phyloP scores from a whole-genome alignment of 2,113 vertebrate genomes.

The Siniperca chuatsi region DNA sequence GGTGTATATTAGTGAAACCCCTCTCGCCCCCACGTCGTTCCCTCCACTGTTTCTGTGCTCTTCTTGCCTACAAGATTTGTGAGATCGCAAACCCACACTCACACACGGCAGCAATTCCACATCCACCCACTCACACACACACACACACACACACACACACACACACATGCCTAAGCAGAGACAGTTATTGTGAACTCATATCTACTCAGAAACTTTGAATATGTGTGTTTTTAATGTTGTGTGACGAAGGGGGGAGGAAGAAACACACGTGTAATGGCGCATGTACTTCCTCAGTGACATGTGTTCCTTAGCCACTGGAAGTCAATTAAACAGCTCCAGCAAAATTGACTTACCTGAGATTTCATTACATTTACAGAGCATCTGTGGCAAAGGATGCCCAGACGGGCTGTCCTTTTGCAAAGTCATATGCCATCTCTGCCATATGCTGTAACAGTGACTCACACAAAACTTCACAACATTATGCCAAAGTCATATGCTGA shows the following conservation, averaged over 20 bases:
- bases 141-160: slow-evolving; percentile 9
- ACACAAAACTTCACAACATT: slow-evolving; percentile 64
- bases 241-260: slow-evolving; percentile 2
- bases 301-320: background rate
- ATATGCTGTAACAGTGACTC: slow-evolving; percentile 63
- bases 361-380: slow-evolving; percentile 20
- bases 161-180: background rate
- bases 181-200: slow-evolving; percentile 40
- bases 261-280: background rate
- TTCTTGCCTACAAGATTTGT: slow-evolving; percentile 56
- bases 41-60: slow-evolving; percentile 38
- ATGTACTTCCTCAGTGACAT: slow-evolving; percentile 11
- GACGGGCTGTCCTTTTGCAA: slow-evolving; percentile 39
- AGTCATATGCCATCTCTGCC: slow-evolving; percentile 38
- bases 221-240: slow-evolving; percentile 28
- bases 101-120: slow-evolving; percentile 53
- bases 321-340: slow-evolving; percentile 22
- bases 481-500: slow-evolving; percentile 70
- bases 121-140: slow-evolving; percentile 52
- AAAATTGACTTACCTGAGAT: slow-evolving; percentile 42
- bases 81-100: slow-evolving; percentile 59
- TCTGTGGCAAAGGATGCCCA: slow-evolving; percentile 9
- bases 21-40: slow-evolving; percentile 68
- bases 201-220: slow-evolving; percentile 55
- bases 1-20: slow-evolving; percentile 79